Evolutionary conservation across 2,888 invertebrate genomes (phyloP).

Genomic region (Ctena decussata): DNA sequence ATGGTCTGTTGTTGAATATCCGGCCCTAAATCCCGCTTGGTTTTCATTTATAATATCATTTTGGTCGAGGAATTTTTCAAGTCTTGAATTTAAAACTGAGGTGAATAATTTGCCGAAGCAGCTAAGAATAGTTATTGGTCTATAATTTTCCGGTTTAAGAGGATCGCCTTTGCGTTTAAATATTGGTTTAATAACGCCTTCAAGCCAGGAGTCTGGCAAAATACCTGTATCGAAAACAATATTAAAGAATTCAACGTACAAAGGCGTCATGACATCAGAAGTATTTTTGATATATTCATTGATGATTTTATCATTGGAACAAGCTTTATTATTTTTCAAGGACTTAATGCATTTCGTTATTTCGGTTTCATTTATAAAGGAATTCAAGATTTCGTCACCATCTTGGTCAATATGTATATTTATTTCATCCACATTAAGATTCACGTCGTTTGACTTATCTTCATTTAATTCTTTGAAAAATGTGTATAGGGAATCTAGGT

Average conservation of each 20-base stretch:
- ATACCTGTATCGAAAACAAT: conserved; percentile 20
- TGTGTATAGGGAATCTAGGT: not conserved
- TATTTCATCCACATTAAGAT: not conserved
- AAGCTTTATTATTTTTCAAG: conserved; percentile 24
- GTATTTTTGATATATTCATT: conserved; percentile 40
- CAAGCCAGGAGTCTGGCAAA: conserved; percentile 26
- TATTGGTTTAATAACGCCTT: conserved; percentile 31
- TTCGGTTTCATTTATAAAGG: conserved; percentile 21
- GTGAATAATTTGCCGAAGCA: conserved; percentile 11
- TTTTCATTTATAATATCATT: conserved; percentile 24
- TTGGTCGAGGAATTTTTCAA: too few relatives aligned
- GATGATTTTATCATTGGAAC: conserved; percentile 10
- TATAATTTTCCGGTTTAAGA: conserved; percentile 21
- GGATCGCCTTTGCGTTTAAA: conserved; percentile 33
- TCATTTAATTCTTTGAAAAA: not conserved
- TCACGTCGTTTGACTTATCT: not conserved
- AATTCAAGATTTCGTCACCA: not conserved
- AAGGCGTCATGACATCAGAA: not conserved
- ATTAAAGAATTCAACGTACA: not conserved
- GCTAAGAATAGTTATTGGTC: conserved; percentile 38
- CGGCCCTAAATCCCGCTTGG: conserved; percentile 42
- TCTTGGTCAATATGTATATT: not conserved
- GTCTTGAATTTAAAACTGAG: too few relatives aligned
- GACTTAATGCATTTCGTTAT: conserved; percentile 10
- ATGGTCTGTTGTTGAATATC: conserved; percentile 35